Percentiles rank a stretch among this genome's conserved stretches.
Evolutionary conservation across 2,888 invertebrate genomes (phyloP).

Genomic region (Drosophila subsilvestris): DNA sequence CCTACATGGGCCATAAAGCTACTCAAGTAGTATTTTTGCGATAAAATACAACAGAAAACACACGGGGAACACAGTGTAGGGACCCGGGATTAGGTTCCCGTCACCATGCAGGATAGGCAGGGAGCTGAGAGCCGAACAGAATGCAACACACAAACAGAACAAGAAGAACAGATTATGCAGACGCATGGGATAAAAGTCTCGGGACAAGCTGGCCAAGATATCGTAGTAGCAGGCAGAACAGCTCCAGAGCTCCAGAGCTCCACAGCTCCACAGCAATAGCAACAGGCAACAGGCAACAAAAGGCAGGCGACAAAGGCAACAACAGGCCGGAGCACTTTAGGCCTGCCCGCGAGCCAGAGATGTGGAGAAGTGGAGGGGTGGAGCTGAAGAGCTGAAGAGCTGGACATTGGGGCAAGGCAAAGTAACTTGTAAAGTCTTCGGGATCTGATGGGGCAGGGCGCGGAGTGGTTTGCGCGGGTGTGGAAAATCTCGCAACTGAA

Average conservation of each 20-base stretch:
- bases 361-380: slow-evolving; percentile 1
- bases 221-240: slow-evolving; percentile 49
- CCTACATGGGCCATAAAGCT: slow-evolving; percentile 79
- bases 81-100: not conserved
- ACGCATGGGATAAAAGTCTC: slow-evolving; percentile 75
- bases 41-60: slow-evolving; percentile 78
- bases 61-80: slow-evolving; percentile 2
- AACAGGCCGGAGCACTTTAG: slow-evolving; percentile 70
- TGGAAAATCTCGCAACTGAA: slow-evolving; percentile 56
- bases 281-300: slow-evolving; percentile 11
- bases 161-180: slow-evolving; percentile 47
- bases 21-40: slow-evolving; percentile 82
- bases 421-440: slow-evolving; percentile 75
- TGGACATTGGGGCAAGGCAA: slow-evolving; percentile 63
- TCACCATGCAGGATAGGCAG: slow-evolving; percentile 19
- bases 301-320: slow-evolving; percentile 61
- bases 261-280: slow-evolving; percentile 25
- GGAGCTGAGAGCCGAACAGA: slow-evolving; percentile 28
- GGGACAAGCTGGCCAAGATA: slow-evolving; percentile 68
- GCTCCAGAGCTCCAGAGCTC: not conserved
- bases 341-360: slow-evolving; percentile 12
- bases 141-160: slow-evolving; percentile 31
- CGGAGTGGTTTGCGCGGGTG: slow-evolving; percentile 39
- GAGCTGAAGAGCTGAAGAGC: slow-evolving; percentile 5
- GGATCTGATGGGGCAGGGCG: slow-evolving; percentile 26